phyloP scores from a whole-genome alignment of 2,113 vertebrate species.

The Tachysurus fulvidraco region DNA sequence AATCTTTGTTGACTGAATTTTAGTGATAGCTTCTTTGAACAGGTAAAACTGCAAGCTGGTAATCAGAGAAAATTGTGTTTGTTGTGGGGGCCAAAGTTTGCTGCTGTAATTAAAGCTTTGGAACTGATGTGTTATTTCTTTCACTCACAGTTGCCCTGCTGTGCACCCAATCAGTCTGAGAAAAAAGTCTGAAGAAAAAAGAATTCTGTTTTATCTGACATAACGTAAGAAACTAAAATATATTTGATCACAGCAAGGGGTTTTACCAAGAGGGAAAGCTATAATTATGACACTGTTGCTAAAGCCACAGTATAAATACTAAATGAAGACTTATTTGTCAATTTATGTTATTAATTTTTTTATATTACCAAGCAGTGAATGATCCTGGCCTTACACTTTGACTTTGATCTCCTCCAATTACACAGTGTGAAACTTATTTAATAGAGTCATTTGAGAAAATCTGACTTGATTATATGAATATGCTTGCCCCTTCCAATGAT shows the following conservation, averaged over 20 bases:
- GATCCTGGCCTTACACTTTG: neutral
- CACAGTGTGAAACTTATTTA: neutral
- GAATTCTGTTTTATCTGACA: slow-evolving; percentile 3
- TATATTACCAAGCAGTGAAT: neutral
- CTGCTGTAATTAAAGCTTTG: slow-evolving; percentile 20
- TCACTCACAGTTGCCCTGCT: slow-evolving; percentile 15
- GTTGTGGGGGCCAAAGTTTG: slow-evolving; percentile 8
- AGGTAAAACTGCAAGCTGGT: slow-evolving; percentile 20
- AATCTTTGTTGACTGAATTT: slow-evolving; percentile 11
- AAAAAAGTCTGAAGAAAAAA: slow-evolving; percentile 8
- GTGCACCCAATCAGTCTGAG: slow-evolving; percentile 25
- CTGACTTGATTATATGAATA: slow-evolving; percentile 26
- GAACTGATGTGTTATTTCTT: slow-evolving; percentile 14
- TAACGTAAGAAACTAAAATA: slow-evolving; percentile 13
- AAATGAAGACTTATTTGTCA: slow-evolving; percentile 24
- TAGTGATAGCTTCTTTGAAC: neutral
- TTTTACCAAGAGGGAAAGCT: neutral
- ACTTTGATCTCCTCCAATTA: neutral
- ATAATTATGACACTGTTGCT: slow-evolving; percentile 12
- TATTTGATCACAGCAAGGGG: slow-evolving; percentile 19
- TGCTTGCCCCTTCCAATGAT: slow-evolving; percentile 47
- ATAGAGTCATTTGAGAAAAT: slow-evolving; percentile 19
- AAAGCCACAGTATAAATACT: neutral
- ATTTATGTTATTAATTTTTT: slow-evolving; percentile 4
- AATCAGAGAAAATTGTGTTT: slow-evolving; percentile 19